Conservation (phyloP, 2,888 invertebrate genomes). For the Omphaloscelis lunosa region DNA sequence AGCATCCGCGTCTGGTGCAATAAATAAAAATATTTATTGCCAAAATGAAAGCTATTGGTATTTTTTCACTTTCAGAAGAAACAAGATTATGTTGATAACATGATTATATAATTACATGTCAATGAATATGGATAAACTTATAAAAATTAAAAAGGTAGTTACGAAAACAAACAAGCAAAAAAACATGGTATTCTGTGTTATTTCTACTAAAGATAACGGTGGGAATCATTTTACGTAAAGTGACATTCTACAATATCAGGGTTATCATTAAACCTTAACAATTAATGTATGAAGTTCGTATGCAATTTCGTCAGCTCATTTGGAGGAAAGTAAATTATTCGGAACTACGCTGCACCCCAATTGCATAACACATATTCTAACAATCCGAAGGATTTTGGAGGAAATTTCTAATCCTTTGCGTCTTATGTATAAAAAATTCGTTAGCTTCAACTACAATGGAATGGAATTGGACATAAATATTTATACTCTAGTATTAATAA, state of each 20-base stretch:
- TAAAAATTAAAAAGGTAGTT: constrained; percentile 11
- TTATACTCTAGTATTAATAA: too few species aligned
- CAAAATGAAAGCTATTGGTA: constrained; percentile 24
- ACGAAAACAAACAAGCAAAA: background rate
- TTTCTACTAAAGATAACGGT: background rate
- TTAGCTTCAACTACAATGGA: background rate
- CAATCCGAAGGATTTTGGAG: too few species aligned
- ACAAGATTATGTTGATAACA: background rate
- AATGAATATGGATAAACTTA: constrained; percentile 30
- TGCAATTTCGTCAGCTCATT: background rate
- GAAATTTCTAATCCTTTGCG: too few species aligned
- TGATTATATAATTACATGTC: background rate
- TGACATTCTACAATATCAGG: background rate
- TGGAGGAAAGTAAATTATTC: background rate
- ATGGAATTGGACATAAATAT: too few species aligned
- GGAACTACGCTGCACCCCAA: background rate
- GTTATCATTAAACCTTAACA: background rate
- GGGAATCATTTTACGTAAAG: background rate
- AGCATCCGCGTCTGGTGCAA: constrained; percentile 26
- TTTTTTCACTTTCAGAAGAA: constrained; percentile 20
- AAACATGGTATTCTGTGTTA: background rate
- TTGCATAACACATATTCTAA: too few species aligned
- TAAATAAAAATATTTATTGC: constrained; percentile 45
- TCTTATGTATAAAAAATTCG: background rate
- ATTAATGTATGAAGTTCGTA: background rate